phyloP scores from a whole-genome alignment of 2,888 invertebrate species.

The Hyposoter didymator region DNA sequence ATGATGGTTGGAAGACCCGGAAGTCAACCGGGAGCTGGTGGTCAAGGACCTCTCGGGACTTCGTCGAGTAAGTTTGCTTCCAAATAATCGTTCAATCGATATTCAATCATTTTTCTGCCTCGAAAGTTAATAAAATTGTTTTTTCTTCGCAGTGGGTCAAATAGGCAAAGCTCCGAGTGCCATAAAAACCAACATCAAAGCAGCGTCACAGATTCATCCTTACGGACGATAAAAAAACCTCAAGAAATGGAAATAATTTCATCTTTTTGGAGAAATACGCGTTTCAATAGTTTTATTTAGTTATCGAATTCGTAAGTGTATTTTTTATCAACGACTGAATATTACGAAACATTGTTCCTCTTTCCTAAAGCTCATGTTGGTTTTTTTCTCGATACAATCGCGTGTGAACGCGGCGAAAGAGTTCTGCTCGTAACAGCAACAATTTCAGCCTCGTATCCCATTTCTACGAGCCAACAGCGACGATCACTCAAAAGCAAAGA shows the following conservation, averaged over 20 bases:
- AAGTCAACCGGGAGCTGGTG: constrained; percentile 79
- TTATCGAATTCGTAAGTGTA: constrained; percentile 14
- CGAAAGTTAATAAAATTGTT: neutral
- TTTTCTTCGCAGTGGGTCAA: constrained; percentile 83
- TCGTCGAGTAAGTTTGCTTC: constrained; percentile 71
- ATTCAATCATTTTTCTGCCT: neutral
- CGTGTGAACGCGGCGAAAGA: constrained; percentile 80
- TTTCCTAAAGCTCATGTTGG: constrained; percentile 27
- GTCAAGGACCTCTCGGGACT: constrained; percentile 81
- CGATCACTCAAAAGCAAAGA: constrained; percentile 79
- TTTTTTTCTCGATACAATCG: constrained; percentile 77
- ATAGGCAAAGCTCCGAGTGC: constrained; percentile 95
- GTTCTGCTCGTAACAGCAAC: constrained; percentile 75
- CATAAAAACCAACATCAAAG: constrained; percentile 97
- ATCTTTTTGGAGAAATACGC: constrained; percentile 23
- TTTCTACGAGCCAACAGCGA: constrained; percentile 78
- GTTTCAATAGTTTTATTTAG: constrained; percentile 21
- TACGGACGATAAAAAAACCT: constrained; percentile 87
- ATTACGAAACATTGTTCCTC: neutral
- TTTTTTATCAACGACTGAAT: constrained; percentile 38
- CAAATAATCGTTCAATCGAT: neutral
- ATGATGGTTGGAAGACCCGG: constrained; percentile 83
- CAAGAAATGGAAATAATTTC: neutral
- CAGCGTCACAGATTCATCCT: constrained; percentile 95
- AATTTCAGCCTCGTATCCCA: constrained; percentile 72